A percentile compares a stretch with the other conserved stretches of the same genome.
These are phyloP conservation scores for Pangasius macronema DNA, from an alignment of 2,797 vertebrate genomes.

Conservation along the genomic window DNA sequence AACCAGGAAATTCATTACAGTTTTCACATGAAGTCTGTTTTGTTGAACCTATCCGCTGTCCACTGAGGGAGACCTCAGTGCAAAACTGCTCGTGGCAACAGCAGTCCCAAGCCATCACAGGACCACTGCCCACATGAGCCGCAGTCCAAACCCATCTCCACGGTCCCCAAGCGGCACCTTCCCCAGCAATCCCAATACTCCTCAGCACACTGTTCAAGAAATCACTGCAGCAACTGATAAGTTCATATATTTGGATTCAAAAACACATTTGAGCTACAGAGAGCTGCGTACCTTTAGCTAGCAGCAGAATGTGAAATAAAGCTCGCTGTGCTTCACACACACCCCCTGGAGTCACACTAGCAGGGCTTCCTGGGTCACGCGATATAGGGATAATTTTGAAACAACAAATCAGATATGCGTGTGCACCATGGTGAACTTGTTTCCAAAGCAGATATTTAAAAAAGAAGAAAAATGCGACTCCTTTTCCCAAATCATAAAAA, in stretches of 20 bases:
- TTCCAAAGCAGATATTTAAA: not conserved
- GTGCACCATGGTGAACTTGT: not conserved
- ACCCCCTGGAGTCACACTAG: not conserved
- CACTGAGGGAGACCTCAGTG: too few relatives aligned
- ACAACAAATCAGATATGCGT: not conserved
- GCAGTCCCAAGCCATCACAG: too few relatives aligned
- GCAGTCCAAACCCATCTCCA: too few relatives aligned
- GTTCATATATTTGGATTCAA: not conserved
- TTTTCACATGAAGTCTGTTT: too few relatives aligned
- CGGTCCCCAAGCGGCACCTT: too few relatives aligned
- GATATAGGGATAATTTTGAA: not conserved
- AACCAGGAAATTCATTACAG: too few relatives aligned
- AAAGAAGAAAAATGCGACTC: not conserved
- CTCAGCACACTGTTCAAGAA: not conserved
- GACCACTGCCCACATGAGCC: too few relatives aligned
- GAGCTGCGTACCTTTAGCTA: not conserved
- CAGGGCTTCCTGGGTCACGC: not conserved
- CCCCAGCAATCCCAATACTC: too few relatives aligned
- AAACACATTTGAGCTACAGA: not conserved
- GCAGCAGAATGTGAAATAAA: not conserved
- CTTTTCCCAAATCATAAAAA: not conserved
- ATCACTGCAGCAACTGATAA: not conserved
- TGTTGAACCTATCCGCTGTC: too few relatives aligned
- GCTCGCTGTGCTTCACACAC: not conserved
- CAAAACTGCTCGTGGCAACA: too few relatives aligned